phyloP scores from a whole-genome alignment of 64 coral and sea anemone species.

The Cladopsammia gracilis region DNA sequence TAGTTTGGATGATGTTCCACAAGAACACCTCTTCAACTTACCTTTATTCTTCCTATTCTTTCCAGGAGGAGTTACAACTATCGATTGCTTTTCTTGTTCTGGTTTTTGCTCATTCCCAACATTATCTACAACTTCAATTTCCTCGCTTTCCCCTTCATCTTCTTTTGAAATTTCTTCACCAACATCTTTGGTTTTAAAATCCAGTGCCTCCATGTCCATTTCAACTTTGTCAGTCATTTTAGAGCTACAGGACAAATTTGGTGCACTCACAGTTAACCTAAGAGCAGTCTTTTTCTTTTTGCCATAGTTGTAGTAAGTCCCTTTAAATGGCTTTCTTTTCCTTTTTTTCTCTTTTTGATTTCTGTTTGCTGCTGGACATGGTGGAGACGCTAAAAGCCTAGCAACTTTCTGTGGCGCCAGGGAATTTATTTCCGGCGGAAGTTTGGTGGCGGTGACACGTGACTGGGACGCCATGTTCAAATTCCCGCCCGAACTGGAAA shows the following conservation, averaged over 20 bases:
- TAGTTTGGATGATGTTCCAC: constrained; percentile 67
- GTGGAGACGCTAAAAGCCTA: constrained; percentile 29
- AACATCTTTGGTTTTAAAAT: constrained; percentile 2
- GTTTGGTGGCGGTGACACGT: constrained; percentile 58
- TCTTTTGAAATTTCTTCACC: constrained; percentile 12
- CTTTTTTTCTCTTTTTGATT: constrained; percentile 68
- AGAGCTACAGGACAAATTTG: not conserved
- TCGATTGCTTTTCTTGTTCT: constrained; percentile 32
- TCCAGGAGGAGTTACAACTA: constrained; percentile 25
- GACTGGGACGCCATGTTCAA: constrained; percentile 81
- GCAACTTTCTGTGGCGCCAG: constrained; percentile 65
- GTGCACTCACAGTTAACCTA: constrained; percentile 15
- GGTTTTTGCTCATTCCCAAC: not conserved
- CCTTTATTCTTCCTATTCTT: constrained; percentile 32
- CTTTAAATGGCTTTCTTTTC: constrained; percentile 89
- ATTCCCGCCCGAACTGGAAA: constrained; percentile 38
- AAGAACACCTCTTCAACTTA: constrained; percentile 65
- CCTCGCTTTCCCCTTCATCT: constrained; percentile 17
- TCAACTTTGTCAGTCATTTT: not conserved
- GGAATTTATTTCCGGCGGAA: constrained; percentile 70
- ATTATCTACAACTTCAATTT: constrained; percentile 64
- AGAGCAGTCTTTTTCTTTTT: constrained; percentile 80
- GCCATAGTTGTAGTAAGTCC: constrained; percentile 78
- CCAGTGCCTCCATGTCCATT: not conserved
- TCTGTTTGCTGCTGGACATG: constrained; percentile 15